Evolutionary conservation across 1,140 invertebrate species (phyloP), one percentile per base, ranked within the genome.

Genomic region (Watersipora subatra): DNA sequence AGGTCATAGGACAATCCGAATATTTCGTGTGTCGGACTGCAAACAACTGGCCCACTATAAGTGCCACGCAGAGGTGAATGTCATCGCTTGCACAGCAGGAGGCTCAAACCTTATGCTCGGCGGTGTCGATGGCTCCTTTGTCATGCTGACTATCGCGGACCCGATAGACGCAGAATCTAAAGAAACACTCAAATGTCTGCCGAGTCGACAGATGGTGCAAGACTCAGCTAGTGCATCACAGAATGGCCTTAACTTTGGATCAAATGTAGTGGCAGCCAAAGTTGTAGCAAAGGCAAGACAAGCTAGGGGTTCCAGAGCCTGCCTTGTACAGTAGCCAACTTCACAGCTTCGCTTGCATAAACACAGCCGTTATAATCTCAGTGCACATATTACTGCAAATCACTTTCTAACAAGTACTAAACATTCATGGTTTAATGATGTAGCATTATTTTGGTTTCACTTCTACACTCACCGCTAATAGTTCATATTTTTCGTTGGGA

Each of bases 101-200:
- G 90, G 92, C 3, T 71, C 81, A 73, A 87, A 85, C 57, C 83
- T 96, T 28, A 89, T 93, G 1, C 81, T 97, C 25, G 92, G 92
- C 0, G 93, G 91, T 0, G 88, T 94, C 2, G 93, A 97, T 76
- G 93, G 93, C 3, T 94, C 92, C 75, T 84, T 97, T 30, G 92
- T 92, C 0, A 87, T 93, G n/a, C 78, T 97, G 28, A 88, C 88
- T 17, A 90, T 97, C 71, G 88, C 90, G 0, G 93, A 97, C 82
- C 87, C 89, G 1, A 68, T 69, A 19, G 72, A 74, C 28, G 69
- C 72, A n/a, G 69, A 70, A n/a, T 73, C 71, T 65, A 66, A 72
- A 22, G 69, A 76, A 28, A 72, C 77, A 30, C 67, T 80, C 1
- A 68, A 74, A 19, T 17, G 12, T 2, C 63, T 29, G 63, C 64